Percentiles rank a stretch among this genome's conserved stretches.
These are phyloP conservation scores for Macrosiphum euphorbiae DNA, from an alignment of 2,888 invertebrate genomes.

Conservation along the genomic window DNA sequence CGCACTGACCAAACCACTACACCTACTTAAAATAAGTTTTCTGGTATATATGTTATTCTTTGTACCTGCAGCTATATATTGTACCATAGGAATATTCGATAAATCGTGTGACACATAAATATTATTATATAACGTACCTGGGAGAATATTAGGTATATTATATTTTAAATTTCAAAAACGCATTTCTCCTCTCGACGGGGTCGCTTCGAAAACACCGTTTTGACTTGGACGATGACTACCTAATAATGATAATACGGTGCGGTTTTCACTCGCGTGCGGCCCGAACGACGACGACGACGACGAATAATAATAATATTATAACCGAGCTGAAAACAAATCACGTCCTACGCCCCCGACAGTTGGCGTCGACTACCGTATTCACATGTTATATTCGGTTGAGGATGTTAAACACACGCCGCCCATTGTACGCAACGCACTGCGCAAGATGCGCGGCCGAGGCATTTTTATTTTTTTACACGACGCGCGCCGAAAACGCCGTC, in stretches of 20 bases:
- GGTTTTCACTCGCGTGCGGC: neutral
- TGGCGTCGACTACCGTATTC: constrained; percentile 64
- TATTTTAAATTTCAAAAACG: neutral
- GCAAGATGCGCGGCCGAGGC: constrained; percentile 29
- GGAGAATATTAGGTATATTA: too few species aligned
- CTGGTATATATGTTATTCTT: neutral
- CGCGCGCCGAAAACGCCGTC: constrained; percentile 19
- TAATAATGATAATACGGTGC: neutral
- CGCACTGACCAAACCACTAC: neutral
- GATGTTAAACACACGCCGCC: constrained; percentile 59
- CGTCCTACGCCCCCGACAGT: constrained; percentile 63
- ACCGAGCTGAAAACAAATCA: constrained; percentile 59
- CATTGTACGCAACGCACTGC: constrained; percentile 49
- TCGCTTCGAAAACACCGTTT: neutral
- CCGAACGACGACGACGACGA: constrained; percentile 10
- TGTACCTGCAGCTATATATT: neutral
- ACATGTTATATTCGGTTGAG: constrained; percentile 55
- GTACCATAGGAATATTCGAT: neutral
- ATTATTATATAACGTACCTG: neutral
- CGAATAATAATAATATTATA: neutral
- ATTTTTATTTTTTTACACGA: neutral
- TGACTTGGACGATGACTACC: neutral
- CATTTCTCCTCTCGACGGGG: neutral
- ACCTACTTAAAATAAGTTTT: neutral
- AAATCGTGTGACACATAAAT: neutral